These are phyloP conservation scores for Netelia fuscicornis DNA, from an alignment of 2,888 invertebrate genomes.

Conservation along the genomic window DNA sequence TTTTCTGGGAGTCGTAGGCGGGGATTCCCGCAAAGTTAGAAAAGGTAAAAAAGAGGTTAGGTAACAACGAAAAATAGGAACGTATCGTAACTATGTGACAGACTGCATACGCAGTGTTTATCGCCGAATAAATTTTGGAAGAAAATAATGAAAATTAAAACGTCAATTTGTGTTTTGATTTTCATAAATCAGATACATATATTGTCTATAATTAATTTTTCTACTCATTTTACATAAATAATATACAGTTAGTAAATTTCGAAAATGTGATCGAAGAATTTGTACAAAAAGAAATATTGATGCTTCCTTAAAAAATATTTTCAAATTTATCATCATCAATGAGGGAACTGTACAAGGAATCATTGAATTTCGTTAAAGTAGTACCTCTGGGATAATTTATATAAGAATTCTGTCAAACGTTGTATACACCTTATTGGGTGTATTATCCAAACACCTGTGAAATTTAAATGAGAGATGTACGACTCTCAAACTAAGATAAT, in stretches of 20 bases:
- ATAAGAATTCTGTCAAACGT: too few species aligned
- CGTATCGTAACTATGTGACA: too few species aligned
- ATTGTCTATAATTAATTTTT: slow-evolving; percentile 52
- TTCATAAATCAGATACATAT: slow-evolving; percentile 54
- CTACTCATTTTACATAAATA: slow-evolving; percentile 39
- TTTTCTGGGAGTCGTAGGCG: too few species aligned
- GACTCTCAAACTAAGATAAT: too few species aligned
- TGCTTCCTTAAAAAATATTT: background rate
- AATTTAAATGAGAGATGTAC: too few species aligned
- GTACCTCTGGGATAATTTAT: too few species aligned
- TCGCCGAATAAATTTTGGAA: slow-evolving; percentile 34
- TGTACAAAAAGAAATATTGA: slow-evolving; percentile 18
- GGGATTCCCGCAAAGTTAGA: too few species aligned
- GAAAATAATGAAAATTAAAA: background rate
- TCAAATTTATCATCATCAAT: slow-evolving; percentile 8
- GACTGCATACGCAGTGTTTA: slow-evolving; percentile 39
- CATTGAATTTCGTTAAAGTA: background rate
- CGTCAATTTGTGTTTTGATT: background rate
- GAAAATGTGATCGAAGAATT: slow-evolving; percentile 30
- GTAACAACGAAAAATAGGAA: too few species aligned
- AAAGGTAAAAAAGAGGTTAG: too few species aligned
- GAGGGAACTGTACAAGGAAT: slow-evolving; percentile 45
- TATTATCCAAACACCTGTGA: too few species aligned
- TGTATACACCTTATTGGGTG: too few species aligned
- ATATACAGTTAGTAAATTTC: slow-evolving; percentile 42